Percentiles rank a stretch among this genome's conserved stretches.
Conservation (phyloP, 2,797 vertebrate species). For the Takifugu rubripes region DNA sequence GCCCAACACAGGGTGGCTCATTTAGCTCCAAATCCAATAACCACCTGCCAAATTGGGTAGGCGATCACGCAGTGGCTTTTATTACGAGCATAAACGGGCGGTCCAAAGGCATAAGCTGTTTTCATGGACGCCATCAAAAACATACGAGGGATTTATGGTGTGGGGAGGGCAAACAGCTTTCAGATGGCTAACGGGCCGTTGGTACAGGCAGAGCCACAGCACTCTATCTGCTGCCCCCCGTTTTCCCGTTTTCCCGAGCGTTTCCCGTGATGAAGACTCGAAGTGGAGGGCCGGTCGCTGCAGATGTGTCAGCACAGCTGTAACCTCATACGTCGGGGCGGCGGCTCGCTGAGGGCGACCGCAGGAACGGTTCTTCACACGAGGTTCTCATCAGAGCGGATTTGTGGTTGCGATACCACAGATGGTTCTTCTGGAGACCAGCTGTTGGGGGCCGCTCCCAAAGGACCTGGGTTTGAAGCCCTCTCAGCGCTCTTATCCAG, state of each 20-base stretch:
- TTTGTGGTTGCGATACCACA: constrained; percentile 51
- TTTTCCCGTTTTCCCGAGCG: constrained; percentile 12
- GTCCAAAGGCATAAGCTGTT: constrained; percentile 52
- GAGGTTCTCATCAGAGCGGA: constrained; percentile 39
- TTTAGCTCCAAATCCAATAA: constrained; percentile 75
- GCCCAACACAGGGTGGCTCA: constrained; percentile 66
- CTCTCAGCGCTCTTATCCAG: constrained; percentile 42
- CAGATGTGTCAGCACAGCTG: too few relatives aligned
- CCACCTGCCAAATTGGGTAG: constrained; percentile 73
- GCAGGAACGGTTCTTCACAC: constrained; percentile 25
- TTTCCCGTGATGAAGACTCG: too few relatives aligned
- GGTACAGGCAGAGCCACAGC: constrained; percentile 19
- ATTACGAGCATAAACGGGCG: constrained; percentile 70
- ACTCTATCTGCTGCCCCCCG: constrained; percentile 31
- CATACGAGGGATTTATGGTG: constrained; percentile 70
- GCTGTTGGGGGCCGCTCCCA: constrained; percentile 41
- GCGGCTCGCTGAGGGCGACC: constrained; percentile 33
- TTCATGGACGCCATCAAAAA: constrained; percentile 69
- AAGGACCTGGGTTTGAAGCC: constrained; percentile 4
- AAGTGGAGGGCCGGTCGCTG: too few relatives aligned
- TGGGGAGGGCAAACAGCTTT: constrained; percentile 65
- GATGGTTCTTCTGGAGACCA: constrained; percentile 61
- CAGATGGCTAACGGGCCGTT: constrained; percentile 74
- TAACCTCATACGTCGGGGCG: background rate
- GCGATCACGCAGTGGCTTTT: constrained; percentile 63